Conservation (phyloP, 35 echinoderm and acorn worm species). For the Holothuria glaberrima region DNA sequence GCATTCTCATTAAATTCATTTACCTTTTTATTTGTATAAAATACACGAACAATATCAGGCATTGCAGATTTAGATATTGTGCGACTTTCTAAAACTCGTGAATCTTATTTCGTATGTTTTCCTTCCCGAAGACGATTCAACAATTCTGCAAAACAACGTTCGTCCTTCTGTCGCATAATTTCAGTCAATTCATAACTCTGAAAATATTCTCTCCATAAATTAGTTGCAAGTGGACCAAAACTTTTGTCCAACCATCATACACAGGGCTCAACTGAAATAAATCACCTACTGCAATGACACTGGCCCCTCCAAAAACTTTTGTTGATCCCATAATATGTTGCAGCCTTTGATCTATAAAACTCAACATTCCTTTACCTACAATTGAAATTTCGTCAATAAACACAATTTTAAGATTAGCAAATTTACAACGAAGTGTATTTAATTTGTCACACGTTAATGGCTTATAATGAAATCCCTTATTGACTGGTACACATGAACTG, state of each 20-base stretch:
- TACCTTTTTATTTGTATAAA: constrained; percentile 62
- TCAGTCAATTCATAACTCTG: constrained; percentile 49
- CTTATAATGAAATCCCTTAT: too few relatives aligned
- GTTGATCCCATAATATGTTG: constrained; percentile 53
- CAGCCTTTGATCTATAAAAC: constrained; percentile 41
- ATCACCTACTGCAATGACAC: constrained; percentile 59
- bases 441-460: too few relatives aligned
- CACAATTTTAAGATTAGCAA: not conserved
- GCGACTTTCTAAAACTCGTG: not conserved
- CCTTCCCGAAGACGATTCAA: constrained; percentile 58
- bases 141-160: constrained; percentile 51
- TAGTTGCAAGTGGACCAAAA: constrained; percentile 37
- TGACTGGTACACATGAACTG: too few relatives aligned
- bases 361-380: not conserved
- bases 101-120: constrained; percentile 42
- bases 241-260: constrained; percentile 8
- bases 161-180: constrained; percentile 72
- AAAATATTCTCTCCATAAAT: constrained; percentile 64
- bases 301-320: constrained; percentile 48
- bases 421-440: too few relatives aligned
- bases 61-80: too few relatives aligned
- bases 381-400: constrained; percentile 19
- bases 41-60: constrained; percentile 27
- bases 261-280: constrained; percentile 68
- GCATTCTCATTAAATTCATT: constrained; percentile 6